Evolutionary conservation across 2,113 vertebrate species (phyloP).

Genomic region (Lophura nycthemera): DNA sequence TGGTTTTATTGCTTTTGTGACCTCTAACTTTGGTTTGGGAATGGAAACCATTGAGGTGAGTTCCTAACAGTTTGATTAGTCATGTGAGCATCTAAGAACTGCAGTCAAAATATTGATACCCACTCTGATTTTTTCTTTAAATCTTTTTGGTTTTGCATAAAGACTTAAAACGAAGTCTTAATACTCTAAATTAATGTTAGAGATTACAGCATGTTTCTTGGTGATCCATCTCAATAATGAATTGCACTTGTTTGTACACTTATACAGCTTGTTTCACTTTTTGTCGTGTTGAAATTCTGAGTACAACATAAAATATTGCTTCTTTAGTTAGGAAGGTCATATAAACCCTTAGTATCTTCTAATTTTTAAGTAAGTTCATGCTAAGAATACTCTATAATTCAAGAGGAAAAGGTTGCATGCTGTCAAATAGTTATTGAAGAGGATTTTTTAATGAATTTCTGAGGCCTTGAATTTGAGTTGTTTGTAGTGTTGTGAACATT

Average conservation of each 20-base stretch:
- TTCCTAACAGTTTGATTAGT: not conserved
- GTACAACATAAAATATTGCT: not conserved
- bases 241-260: not conserved
- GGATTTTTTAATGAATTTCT: not conserved
- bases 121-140: not conserved
- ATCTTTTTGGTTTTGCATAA: not conserved
- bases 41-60: not conserved
- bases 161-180: not conserved
- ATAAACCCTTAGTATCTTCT: not conserved
- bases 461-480: not conserved
- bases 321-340: not conserved
- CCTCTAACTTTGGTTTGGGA: not conserved
- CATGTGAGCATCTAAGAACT: not conserved
- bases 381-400: not conserved
- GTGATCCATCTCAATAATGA: not conserved
- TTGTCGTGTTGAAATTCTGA: not conserved
- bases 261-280: not conserved
- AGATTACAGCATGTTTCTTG: accelerated
- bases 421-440: not conserved
- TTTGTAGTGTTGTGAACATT: not conserved
- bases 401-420: not conserved
- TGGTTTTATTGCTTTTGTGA: not conserved
- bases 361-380: not conserved
- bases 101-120: not conserved
- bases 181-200: not conserved